Conservation (phyloP, 2,888 invertebrate species). For the Plemyria rubiginata region DNA sequence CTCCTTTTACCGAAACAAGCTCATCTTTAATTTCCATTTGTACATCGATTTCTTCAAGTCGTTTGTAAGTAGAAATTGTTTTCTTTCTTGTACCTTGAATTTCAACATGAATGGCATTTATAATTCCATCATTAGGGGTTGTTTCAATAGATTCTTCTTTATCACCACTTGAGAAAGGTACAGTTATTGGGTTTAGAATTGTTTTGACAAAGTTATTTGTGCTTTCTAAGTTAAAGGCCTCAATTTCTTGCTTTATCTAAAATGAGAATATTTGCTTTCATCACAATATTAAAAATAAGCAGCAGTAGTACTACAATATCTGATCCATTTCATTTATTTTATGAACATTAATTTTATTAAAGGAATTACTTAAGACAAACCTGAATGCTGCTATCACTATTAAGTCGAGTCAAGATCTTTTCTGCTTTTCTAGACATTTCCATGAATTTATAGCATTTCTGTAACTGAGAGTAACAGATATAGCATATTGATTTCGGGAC, state of each 20-base stretch:
- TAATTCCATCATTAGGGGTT: neutral
- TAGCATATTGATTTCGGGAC: slow-evolving; percentile 20
- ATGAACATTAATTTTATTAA: no score
- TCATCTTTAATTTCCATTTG: slow-evolving; percentile 3
- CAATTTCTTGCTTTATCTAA: slow-evolving; percentile 9
- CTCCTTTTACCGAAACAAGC: slow-evolving; percentile 12
- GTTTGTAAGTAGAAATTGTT: neutral
- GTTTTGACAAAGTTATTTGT: slow-evolving; percentile 9
- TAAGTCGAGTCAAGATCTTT: slow-evolving; percentile 8
- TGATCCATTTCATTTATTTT: no score
- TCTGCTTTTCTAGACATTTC: slow-evolving; percentile 20
- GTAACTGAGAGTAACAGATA: slow-evolving; percentile 26
- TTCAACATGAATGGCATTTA: neutral
- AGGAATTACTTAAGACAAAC: neutral
- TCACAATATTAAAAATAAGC: neutral
- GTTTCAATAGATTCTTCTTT: neutral
- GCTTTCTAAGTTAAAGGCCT: neutral
- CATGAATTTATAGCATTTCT: slow-evolving; percentile 23
- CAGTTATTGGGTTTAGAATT: slow-evolving; percentile 3
- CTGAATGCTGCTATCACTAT: slow-evolving; percentile 4
- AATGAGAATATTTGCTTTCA: neutral
- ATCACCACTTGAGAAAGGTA: neutral
- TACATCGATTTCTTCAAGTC: slow-evolving; percentile 2
- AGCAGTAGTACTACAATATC: no score
- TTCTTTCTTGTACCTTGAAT: neutral